Percentiles rank a stretch among this genome's conserved stretches.
Evolutionary conservation across 2,888 invertebrate species (phyloP).

Genomic region (Dynastes hyllus): DNA sequence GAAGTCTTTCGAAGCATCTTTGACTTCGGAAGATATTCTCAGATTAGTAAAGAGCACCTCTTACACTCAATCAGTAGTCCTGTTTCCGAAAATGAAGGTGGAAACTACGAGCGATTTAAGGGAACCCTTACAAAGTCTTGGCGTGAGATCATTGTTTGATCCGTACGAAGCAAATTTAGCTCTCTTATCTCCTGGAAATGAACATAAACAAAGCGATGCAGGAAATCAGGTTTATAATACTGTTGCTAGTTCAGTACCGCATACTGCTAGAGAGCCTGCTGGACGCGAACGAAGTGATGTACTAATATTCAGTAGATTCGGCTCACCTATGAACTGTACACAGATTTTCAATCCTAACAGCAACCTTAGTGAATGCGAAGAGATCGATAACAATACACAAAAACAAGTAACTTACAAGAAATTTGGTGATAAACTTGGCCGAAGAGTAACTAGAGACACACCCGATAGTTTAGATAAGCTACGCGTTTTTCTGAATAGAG

Average conservation of each 20-base stretch:
- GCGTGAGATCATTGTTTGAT: constrained; percentile 78
- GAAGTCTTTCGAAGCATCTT: constrained; percentile 70
- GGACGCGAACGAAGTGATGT: constrained; percentile 28
- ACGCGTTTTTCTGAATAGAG: constrained; percentile 63
- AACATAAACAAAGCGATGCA: constrained; percentile 52
- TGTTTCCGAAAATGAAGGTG: constrained; percentile 84
- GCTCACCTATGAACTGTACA: constrained; percentile 61
- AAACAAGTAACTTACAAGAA: constrained; percentile 63
- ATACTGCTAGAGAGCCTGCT: not conserved
- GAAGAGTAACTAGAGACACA: constrained; percentile 63
- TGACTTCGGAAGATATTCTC: constrained; percentile 73
- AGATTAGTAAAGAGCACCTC: constrained; percentile 71
- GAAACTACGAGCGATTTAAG: constrained; percentile 76
- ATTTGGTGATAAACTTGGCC: constrained; percentile 65
- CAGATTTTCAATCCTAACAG: constrained; percentile 61
- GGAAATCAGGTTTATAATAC: constrained; percentile 36
- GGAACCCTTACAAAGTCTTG: constrained; percentile 74
- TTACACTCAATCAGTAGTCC: constrained; percentile 73
- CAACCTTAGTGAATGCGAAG: constrained; percentile 59
- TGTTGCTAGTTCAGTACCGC: not conserved
- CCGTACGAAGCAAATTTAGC: constrained; percentile 79
- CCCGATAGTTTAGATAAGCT: constrained; percentile 63
- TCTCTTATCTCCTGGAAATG: constrained; percentile 73
- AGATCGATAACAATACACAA: constrained; percentile 57
- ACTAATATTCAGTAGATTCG: constrained; percentile 61